Evolutionary conservation across 2,113 vertebrate genomes (phyloP).

Genomic region (Benitochromis conjunctus): DNA sequence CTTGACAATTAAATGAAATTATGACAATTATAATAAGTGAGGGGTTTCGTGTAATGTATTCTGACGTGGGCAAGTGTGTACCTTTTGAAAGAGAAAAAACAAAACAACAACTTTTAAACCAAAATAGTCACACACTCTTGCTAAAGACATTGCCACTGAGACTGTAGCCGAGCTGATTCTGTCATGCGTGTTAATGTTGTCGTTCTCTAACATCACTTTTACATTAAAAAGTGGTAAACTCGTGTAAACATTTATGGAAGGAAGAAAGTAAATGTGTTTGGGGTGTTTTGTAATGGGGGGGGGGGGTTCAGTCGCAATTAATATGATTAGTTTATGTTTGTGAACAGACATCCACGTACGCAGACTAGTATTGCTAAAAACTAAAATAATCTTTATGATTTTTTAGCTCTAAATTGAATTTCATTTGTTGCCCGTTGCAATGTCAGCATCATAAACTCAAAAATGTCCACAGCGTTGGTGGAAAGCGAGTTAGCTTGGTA

Average conservation of each 20-base stretch:
- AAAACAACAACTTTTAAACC: background rate
- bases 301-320: fast-evolving
- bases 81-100: background rate
- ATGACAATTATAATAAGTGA: slow-evolving; percentile 59
- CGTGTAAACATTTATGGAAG: background rate
- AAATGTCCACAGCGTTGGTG: background rate
- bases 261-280: background rate
- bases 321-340: background rate
- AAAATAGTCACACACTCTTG: background rate
- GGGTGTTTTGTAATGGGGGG: background rate
- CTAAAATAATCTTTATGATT: background rate
- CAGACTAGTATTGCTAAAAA: background rate
- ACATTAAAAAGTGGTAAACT: background rate
- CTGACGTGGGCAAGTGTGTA: background rate
- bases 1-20: slow-evolving; percentile 56
- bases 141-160: background rate
- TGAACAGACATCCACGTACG: background rate
- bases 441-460: background rate
- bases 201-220: background rate
- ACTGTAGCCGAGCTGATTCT: background rate
- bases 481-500: background rate
- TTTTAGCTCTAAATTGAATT: background rate
- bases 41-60: slow-evolving; percentile 11
- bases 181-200: background rate
- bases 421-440: background rate